Conservation (phyloP, 1,140 invertebrate species). For the Orchesella cincta region DNA sequence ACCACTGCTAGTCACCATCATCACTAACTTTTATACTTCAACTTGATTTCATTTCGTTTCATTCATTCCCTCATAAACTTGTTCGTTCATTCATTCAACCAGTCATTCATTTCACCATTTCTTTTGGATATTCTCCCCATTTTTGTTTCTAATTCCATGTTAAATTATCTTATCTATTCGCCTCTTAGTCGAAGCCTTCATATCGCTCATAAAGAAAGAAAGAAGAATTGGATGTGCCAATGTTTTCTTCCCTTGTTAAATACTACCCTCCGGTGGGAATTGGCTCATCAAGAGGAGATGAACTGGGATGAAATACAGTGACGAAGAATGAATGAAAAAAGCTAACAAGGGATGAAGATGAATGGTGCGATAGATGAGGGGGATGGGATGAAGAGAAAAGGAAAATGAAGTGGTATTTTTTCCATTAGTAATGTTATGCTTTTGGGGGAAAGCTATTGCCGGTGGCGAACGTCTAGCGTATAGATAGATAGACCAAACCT, state of each 20-base stretch:
- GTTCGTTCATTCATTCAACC: background rate
- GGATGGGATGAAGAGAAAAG: too few relatives aligned
- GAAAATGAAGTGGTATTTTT: too few relatives aligned
- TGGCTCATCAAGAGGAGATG: too few relatives aligned
- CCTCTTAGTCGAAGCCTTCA: background rate
- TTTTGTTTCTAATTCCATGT: background rate
- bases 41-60: conserved; percentile 9
- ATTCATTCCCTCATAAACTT: conserved; percentile 9
- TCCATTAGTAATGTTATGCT: too few relatives aligned
- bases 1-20: background rate
- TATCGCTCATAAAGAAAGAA: background rate
- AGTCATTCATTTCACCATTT: background rate
- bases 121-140: background rate
- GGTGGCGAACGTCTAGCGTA: too few relatives aligned
- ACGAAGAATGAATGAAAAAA: too few relatives aligned
- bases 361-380: too few relatives aligned
- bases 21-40: background rate
- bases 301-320: too few relatives aligned
- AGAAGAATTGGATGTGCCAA: background rate
- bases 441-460: too few relatives aligned
- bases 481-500: too few relatives aligned
- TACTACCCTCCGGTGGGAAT: background rate
- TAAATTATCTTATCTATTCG: background rate
- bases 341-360: too few relatives aligned
- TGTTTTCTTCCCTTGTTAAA: background rate